A percentile compares a stretch with the other conserved stretches of the same genome.
Conservation (phyloP, 2,888 invertebrate species). For the Drosophila siamana region DNA sequence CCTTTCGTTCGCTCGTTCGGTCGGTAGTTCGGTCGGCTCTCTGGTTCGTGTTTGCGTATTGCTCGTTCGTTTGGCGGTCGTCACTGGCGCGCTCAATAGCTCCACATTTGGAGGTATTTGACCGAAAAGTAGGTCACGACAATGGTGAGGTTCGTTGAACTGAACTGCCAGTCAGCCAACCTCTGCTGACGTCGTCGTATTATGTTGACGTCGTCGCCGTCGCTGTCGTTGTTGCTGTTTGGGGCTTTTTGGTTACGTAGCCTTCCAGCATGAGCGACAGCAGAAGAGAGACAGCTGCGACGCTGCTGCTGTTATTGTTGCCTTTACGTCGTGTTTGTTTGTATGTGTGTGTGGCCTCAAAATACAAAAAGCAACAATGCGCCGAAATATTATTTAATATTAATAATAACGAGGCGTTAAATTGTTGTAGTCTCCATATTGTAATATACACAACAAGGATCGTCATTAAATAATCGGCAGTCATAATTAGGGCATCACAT, state of each 20-base stretch:
- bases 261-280: slow-evolving; percentile 56
- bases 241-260: slow-evolving; percentile 78
- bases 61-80: slow-evolving; percentile 32
- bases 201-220: slow-evolving; percentile 62
- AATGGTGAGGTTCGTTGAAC: slow-evolving; percentile 86
- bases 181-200: slow-evolving; percentile 64
- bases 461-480: slow-evolving; percentile 42
- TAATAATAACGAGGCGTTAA: slow-evolving; percentile 63
- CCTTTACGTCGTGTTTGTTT: slow-evolving; percentile 35
- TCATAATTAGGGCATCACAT: slow-evolving; percentile 39
- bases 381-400: slow-evolving; percentile 70
- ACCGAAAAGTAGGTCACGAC: slow-evolving; percentile 86
- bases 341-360: slow-evolving; percentile 65
- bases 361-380: slow-evolving; percentile 41
- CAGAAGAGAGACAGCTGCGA: slow-evolving; percentile 19
- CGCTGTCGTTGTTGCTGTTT: slow-evolving; percentile 58
- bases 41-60: slow-evolving; percentile 38
- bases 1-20: slow-evolving; percentile 19
- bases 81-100: slow-evolving; percentile 70
- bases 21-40: slow-evolving; percentile 19
- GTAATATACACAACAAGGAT: slow-evolving; percentile 15
- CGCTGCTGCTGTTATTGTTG: slow-evolving; percentile 30
- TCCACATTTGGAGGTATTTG: slow-evolving; percentile 86
- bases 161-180: slow-evolving; percentile 75
- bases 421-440: slow-evolving; percentile 40